Evolutionary conservation across 53 echinoderm and acorn worm species (phyloP).

Genomic region (Crossaster papposus): DNA sequence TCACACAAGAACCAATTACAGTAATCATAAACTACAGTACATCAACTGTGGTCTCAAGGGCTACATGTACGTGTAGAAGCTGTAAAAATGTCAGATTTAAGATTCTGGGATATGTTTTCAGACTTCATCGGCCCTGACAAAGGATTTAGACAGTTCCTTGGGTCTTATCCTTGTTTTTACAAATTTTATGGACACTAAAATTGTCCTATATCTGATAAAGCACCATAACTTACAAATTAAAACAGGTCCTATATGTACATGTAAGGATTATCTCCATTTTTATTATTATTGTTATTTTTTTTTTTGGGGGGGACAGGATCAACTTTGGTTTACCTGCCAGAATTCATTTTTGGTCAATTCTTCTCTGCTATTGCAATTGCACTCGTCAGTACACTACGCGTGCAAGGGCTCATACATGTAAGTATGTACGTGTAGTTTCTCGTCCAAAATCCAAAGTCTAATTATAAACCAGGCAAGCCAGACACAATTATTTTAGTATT

Average conservation of each 20-base stretch:
- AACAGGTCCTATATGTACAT: not conserved
- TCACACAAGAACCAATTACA: constrained; percentile 17
- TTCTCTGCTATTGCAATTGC: not conserved
- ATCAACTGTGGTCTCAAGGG: not conserved
- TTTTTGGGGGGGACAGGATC: not conserved
- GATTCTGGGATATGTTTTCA: not conserved
- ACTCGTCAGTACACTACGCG: too few relatives aligned
- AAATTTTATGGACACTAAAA: not conserved
- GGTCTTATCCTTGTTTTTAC: not conserved
- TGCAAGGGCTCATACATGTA: too few relatives aligned
- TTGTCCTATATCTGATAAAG: not conserved
- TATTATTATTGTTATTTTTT: not conserved
- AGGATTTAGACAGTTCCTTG: not conserved
- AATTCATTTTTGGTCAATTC: not conserved
- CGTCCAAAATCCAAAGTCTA: constrained; percentile 36
- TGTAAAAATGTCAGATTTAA: not conserved
- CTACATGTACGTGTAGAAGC: not conserved
- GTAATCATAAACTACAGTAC: not conserved
- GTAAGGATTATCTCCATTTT: not conserved
- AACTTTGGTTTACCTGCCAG: not conserved
- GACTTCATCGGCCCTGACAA: not conserved
- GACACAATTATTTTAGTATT: not conserved
- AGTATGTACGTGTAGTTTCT: not conserved
- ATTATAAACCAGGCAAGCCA: not conserved
- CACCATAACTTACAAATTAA: not conserved